phyloP scores from a whole-genome alignment of 2,113 vertebrate species.

The Rhizomys pruinosus region DNA sequence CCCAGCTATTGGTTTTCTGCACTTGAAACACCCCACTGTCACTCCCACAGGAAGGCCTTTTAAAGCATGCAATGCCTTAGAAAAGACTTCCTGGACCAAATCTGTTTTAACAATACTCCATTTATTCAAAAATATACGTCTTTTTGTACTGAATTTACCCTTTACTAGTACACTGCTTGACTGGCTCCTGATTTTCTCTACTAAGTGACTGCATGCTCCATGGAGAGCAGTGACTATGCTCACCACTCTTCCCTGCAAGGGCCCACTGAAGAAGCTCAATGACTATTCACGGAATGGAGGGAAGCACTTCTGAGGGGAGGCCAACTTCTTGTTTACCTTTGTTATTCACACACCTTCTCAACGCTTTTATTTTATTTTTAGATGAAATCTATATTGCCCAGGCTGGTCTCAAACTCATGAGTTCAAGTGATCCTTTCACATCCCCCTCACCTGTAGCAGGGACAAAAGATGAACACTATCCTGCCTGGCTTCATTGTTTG shows the following conservation, averaged over 20 bases:
- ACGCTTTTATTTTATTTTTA: background rate
- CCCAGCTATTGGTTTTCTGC: no score
- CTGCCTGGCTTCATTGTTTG: background rate
- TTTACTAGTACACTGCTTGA: constrained; percentile 1
- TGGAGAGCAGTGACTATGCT: background rate
- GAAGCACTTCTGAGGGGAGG: background rate
- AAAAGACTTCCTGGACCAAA: background rate
- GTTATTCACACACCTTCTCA: background rate
- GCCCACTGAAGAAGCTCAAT: constrained; percentile 15
- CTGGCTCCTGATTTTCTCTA: background rate
- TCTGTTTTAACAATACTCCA: background rate
- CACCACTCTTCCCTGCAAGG: background rate
- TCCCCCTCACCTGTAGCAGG: background rate
- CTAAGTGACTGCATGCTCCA: background rate
- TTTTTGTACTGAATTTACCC: no score
- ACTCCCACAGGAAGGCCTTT: background rate
- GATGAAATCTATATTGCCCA: background rate
- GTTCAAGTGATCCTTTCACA: background rate
- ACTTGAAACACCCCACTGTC: background rate
- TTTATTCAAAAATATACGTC: background rate
- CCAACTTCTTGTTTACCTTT: constrained; percentile 5
- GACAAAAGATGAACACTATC: background rate
- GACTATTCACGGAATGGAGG: background rate
- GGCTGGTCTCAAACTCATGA: background rate
- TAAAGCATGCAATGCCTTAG: background rate